Base-by-base conservation (phyloP, 2,888 invertebrate genomes). In the Andrena bucephala region DNA sequence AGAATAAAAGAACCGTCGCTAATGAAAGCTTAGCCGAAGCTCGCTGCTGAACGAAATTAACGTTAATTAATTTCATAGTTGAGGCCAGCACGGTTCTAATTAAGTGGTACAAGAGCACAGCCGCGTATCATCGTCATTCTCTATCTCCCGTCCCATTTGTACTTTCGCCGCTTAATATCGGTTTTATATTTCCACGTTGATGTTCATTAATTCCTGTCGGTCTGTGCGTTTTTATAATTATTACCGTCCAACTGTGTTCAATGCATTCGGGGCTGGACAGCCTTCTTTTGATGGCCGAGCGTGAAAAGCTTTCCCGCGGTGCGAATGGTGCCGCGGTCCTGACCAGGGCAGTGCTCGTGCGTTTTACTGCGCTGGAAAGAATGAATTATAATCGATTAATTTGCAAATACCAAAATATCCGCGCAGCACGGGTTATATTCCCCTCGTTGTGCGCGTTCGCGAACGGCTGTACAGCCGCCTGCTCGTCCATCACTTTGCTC, bases 401-500 rank as follows among this genome's bases (percentile, higher is more conserved):
- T 89, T 85, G 71, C 76, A 74, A 85, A 77, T 80, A 71, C 73
- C 77, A 78, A 84, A 87, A 84, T 81, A 77, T 79, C 81, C 73
- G 77, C 50, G 16, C 59, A 79, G 70, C 48, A 31, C 66, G 52
- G 27, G 77, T 74, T 82, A 77, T 71, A 75, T 74, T 70, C 72
- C 60, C 77, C 60, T 71, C 68, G 68, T 54, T 8, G 60, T 50
- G 36, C 57, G 60, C 72, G 68, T 59, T 52, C 72, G 65, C 72
- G 60, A 59, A 59, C 80, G 78, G 62, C 80, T 72, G 68, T 71
- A 65, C 42, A 62, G 68, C 84, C 59, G 52, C 76, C 66, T n/a
- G 84, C 83, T 90, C 90, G 89, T 89, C 80, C 89, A 85, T 89
- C 90, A 89, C 86, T 90, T 90, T 84, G 74, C 69, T 73, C 73